These are phyloP conservation scores for Alloscopus bannaensis DNA, from an alignment of 2,888 invertebrate species.

Conservation along the genomic window DNA sequence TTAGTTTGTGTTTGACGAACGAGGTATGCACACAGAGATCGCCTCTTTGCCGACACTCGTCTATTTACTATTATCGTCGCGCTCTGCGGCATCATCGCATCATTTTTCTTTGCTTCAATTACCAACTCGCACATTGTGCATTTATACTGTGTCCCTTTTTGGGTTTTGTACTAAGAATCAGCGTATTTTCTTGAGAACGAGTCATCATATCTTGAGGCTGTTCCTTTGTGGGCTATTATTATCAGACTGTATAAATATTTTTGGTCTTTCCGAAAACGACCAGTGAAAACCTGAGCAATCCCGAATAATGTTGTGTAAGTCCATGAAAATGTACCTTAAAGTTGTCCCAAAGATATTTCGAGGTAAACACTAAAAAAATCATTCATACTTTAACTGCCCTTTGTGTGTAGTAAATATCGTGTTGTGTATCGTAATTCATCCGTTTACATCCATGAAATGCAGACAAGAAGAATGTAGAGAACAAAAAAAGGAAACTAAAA, in stretches of 20 bases:
- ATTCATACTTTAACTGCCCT: conserved; percentile 23
- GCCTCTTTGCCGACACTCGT: conserved; percentile 11
- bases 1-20: conserved; percentile 54
- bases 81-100: background rate
- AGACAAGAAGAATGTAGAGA: conserved; percentile 13
- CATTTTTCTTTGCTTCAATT: background rate
- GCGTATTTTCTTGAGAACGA: background rate
- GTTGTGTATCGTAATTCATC: conserved; percentile 48
- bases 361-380: too few species aligned
- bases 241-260: conserved; percentile 38
- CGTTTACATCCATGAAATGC: too few species aligned
- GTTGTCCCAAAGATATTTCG: too few species aligned
- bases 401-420: conserved; percentile 19
- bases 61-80: background rate
- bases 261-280: conserved; percentile 9
- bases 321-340: too few species aligned
- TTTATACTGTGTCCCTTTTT: background rate
- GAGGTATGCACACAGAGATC: conserved; percentile 44
- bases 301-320: too few species aligned
- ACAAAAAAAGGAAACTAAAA: conserved; percentile 32
- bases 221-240: conserved; percentile 10
- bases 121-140: background rate
- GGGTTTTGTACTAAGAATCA: conserved; percentile 14
- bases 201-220: too few species aligned
- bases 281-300: too few species aligned